A percentile compares a stretch with the other conserved stretches of the same genome.
These are phyloP conservation scores for Smittia sp. DNA, from an alignment of 2,888 invertebrate genomes.

Conservation along the genomic window DNA sequence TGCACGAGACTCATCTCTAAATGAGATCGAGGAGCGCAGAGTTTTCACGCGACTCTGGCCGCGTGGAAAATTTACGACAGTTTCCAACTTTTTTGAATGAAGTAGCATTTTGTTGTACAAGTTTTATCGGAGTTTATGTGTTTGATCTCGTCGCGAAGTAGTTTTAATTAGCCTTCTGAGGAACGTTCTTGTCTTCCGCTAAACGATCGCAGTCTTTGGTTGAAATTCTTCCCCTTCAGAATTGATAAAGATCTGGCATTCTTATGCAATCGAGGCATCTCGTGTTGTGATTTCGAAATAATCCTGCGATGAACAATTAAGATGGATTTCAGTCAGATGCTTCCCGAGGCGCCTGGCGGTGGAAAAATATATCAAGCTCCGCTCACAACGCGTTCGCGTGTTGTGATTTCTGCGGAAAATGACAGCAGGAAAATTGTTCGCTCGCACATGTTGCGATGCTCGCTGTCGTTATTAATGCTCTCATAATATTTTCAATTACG, in stretches of 20 bases:
- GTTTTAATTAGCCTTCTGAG: constrained; percentile 8
- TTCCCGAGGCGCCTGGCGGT: background rate
- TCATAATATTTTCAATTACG: constrained; percentile 36
- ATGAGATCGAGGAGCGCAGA: background rate
- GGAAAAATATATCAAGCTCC: too few species aligned
- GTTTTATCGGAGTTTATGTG: constrained; percentile 29
- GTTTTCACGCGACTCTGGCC: constrained; percentile 18
- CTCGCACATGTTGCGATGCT: constrained; percentile 36
- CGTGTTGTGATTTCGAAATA: background rate
- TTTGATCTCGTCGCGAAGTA: background rate
- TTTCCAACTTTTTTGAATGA: background rate
- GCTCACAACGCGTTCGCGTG: background rate
- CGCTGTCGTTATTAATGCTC: constrained; percentile 27
- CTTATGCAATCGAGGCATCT: background rate
- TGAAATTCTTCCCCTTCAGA: background rate
- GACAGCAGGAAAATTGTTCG: background rate
- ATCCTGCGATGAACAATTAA: constrained; percentile 14
- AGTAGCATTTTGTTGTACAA: constrained; percentile 16
- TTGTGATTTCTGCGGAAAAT: background rate
- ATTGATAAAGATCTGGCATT: background rate
- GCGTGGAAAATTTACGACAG: constrained; percentile 34
- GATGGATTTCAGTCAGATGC: constrained; percentile 30
- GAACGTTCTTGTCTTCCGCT: background rate
- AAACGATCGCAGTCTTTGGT: background rate
- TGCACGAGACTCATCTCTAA: background rate